phyloP scores from a whole-genome alignment of 2,797 vertebrate genomes.

The Leucoraja ocellata region DNA sequence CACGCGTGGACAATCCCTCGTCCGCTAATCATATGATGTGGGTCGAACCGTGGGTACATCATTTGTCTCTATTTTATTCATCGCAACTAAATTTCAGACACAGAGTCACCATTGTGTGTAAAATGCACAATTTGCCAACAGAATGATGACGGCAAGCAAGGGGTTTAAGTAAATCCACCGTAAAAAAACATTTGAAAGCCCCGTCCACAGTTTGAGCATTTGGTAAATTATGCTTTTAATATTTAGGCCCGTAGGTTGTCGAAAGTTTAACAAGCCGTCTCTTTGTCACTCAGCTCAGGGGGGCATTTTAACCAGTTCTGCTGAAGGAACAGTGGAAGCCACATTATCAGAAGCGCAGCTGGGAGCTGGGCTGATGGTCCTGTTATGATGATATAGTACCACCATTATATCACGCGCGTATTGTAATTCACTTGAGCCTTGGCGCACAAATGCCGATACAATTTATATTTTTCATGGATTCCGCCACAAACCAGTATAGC shows the following conservation, averaged over 20 bases:
- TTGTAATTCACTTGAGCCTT: conserved; percentile 18
- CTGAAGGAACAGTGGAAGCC: neutral
- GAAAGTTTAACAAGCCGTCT: conserved; percentile 4
- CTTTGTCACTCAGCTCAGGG: conserved; percentile 28
- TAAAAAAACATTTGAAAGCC: conserved; percentile 22
- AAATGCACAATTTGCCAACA: no score
- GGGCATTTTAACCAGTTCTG: neutral
- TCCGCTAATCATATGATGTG: no score
- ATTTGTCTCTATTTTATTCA: no score
- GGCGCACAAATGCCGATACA: neutral
- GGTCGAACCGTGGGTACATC: no score
- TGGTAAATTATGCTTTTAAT: conserved; percentile 32
- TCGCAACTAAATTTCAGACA: no score
- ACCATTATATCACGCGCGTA: conserved; percentile 11
- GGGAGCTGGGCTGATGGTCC: conserved; percentile 18
- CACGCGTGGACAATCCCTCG: no score
- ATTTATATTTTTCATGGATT: conserved; percentile 23
- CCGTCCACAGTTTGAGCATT: neutral
- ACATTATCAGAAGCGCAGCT: conserved; percentile 22
- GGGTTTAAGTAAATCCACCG: neutral
- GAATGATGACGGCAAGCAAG: neutral
- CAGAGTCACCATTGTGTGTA: no score
- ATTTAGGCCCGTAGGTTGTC: conserved; percentile 16
- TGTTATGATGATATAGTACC: neutral
- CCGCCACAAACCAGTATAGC: conserved; percentile 1